Evolutionary conservation across 2,888 invertebrate species (phyloP).

Genomic region (Cryptocheilus praepositus): DNA sequence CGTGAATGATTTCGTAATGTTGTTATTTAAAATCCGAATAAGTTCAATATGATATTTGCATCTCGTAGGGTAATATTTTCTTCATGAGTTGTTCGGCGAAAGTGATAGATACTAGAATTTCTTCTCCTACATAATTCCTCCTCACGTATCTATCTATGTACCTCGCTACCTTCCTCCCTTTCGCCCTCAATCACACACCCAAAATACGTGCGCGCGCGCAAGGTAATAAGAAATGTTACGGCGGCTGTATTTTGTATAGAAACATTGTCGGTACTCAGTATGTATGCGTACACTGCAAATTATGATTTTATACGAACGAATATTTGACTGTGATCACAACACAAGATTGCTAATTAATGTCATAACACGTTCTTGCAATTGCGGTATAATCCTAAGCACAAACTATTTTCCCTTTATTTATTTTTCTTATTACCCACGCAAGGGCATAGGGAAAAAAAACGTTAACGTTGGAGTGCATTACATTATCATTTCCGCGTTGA

Average conservation of each 20-base stretch:
- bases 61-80: no score
- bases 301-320: conserved; percentile 10
- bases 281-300: neutral
- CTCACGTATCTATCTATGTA: no score
- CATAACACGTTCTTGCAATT: no score
- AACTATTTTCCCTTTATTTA: no score
- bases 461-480: no score
- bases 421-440: no score
- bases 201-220: no score
- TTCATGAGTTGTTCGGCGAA: neutral
- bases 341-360: neutral
- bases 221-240: conserved; percentile 5
- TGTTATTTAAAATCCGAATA: neutral
- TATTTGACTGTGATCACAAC: conserved; percentile 13
- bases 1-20: neutral
- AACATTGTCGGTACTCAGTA: conserved; percentile 16
- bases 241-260: neutral
- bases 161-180: no score
- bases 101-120: neutral
- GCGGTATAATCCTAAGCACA: no score
- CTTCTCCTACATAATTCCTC: neutral
- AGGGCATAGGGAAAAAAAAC: no score
- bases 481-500: no score
- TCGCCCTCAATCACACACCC: no score
- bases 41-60: neutral